A percentile compares a stretch with the other conserved stretches of the same genome.
phyloP scores from a whole-genome alignment of 2,113 vertebrate species.

The Lathamus discolor region DNA sequence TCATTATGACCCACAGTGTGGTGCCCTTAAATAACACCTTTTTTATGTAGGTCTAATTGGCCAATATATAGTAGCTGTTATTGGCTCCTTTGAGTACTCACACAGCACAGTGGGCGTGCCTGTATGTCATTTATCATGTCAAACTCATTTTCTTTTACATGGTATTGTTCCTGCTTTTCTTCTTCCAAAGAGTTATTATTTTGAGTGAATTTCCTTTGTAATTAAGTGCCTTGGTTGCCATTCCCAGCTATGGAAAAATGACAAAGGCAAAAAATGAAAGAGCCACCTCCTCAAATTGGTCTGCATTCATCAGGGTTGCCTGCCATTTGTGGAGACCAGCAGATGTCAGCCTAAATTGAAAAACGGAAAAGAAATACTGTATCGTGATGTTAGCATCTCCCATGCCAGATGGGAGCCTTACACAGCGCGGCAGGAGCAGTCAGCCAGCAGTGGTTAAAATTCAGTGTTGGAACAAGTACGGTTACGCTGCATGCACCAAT shows the following conservation, averaged over 20 bases:
- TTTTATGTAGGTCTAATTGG: constrained; percentile 69
- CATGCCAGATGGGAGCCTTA: constrained; percentile 66
- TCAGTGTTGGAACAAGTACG: constrained; percentile 13
- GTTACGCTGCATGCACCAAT: not conserved
- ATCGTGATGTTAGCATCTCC: constrained; percentile 37
- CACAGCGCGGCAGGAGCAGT: constrained; percentile 38
- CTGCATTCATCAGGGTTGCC: constrained; percentile 53
- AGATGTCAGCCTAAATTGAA: constrained; percentile 83
- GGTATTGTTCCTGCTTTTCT: constrained; percentile 47
- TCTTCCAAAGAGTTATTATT: constrained; percentile 66
- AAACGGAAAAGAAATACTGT: constrained; percentile 62
- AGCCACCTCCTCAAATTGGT: not conserved
- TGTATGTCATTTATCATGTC: constrained; percentile 61
- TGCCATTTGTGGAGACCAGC: constrained; percentile 70
- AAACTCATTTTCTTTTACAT: constrained; percentile 59
- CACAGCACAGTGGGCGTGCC: not conserved
- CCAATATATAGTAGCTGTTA: constrained; percentile 31
- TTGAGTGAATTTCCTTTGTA: constrained; percentile 46
- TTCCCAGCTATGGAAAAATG: constrained; percentile 48
- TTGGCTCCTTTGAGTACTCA: constrained; percentile 21
- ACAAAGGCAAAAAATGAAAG: constrained; percentile 62
- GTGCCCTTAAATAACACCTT: constrained; percentile 58
- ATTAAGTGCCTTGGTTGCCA: constrained; percentile 49
- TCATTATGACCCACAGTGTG: constrained; percentile 49
- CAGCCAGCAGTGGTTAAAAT: constrained; percentile 65